phyloP scores from a whole-genome alignment of 1,140 invertebrate species.

The Ips nitidus region DNA sequence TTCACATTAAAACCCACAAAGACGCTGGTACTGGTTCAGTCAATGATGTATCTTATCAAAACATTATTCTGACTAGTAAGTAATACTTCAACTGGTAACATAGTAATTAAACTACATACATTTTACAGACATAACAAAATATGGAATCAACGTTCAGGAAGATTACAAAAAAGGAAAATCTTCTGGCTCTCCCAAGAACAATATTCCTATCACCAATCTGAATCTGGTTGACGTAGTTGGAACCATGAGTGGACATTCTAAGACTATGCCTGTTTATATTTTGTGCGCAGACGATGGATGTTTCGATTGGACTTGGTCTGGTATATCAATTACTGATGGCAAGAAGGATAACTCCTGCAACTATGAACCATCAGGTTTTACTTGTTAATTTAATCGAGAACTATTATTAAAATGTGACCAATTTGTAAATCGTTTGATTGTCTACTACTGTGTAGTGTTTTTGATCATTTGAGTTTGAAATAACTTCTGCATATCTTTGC shows the following conservation, averaged over 20 bases:
- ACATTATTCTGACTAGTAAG: slow-evolving; percentile 29
- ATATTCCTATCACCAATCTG: slow-evolving; percentile 8
- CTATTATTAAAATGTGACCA: too few relatives aligned
- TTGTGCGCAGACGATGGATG: slow-evolving; percentile 7
- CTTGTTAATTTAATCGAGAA: neutral
- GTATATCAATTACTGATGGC: neutral
- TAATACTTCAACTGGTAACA: too few relatives aligned
- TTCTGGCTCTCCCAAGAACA: neutral
- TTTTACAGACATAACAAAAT: slow-evolving; percentile 7
- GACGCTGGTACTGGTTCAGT: slow-evolving; percentile 22
- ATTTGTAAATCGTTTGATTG: too few relatives aligned
- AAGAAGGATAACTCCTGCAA: slow-evolving; percentile 5
- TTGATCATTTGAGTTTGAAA: too few relatives aligned
- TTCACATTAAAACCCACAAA: slow-evolving; percentile 36
- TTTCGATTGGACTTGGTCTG: neutral
- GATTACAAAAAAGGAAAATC: slow-evolving; percentile 3
- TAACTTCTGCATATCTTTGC: too few relatives aligned
- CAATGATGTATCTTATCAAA: slow-evolving; percentile 27
- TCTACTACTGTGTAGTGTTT: too few relatives aligned
- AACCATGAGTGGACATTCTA: neutral
- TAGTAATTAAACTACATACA: too few relatives aligned
- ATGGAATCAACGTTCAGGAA: slow-evolving; percentile 16
- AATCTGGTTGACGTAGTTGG: neutral
- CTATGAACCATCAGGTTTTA: slow-evolving; percentile 2
- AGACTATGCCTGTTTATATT: slow-evolving; percentile 8